Conservation (phyloP, 64 coral and sea anemone species). For the Orbicella faveolata region DNA sequence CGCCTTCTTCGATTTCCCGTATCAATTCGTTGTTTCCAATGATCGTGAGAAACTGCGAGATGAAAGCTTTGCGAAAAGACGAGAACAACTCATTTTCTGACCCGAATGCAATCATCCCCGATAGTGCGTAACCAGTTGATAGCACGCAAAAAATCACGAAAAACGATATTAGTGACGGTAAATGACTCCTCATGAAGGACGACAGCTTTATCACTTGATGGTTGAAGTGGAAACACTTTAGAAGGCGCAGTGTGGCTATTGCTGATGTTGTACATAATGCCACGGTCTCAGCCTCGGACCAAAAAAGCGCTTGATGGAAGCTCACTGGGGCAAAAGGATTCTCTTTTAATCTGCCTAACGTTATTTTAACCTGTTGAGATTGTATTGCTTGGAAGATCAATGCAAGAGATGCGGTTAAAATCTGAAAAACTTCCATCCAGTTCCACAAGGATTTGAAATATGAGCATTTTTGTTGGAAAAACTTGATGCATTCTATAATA, state of each 20-base stretch:
- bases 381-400: constrained; percentile 18
- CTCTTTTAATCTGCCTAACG: neutral
- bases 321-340: constrained; percentile 36
- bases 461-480: constrained; percentile 9
- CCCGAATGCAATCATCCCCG: neutral
- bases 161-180: neutral
- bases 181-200: neutral
- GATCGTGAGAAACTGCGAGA: neutral
- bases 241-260: constrained; percentile 20
- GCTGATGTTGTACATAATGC: neutral
- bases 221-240: constrained; percentile 19
- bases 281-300: constrained; percentile 12
- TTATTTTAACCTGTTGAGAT: neutral
- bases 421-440: constrained; percentile 27
- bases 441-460: constrained; percentile 30
- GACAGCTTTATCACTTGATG: constrained; percentile 23
- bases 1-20: neutral
- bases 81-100: neutral
- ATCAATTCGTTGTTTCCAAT: neutral
- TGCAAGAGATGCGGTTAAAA: constrained; percentile 14
- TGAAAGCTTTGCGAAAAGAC: neutral
- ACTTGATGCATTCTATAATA: constrained; percentile 11
- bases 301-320: constrained; percentile 31
- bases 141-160: neutral
- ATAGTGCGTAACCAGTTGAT: neutral